phyloP scores from a whole-genome alignment of 2,113 vertebrate genomes.

The Albula glossodonta region DNA sequence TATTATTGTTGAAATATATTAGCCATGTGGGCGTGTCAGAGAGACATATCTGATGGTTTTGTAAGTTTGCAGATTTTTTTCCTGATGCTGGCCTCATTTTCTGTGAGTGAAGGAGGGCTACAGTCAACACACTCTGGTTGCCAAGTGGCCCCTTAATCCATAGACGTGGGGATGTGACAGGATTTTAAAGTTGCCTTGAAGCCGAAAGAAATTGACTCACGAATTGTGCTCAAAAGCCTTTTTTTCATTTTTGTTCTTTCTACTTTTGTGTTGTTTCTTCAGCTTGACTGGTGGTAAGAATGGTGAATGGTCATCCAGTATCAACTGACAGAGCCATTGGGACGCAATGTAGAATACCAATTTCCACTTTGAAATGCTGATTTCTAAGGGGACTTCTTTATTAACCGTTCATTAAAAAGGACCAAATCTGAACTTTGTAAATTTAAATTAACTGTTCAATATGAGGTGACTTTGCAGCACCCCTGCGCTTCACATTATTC shows the following conservation, averaged over 20 bases:
- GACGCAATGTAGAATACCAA: not conserved
- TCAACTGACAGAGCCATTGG: not conserved
- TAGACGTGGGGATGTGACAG: conserved; percentile 52
- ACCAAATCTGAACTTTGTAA: not conserved
- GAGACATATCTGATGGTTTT: not conserved
- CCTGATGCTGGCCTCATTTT: not conserved
- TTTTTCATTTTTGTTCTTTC: conserved; percentile 38
- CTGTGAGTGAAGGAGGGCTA: conserved; percentile 2
- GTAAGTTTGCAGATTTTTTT: not conserved
- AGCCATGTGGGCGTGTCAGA: not conserved
- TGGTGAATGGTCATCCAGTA: not conserved
- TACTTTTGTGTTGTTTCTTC: not conserved
- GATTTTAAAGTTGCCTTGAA: conserved; percentile 49
- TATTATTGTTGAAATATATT: not conserved
- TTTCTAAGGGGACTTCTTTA: not conserved
- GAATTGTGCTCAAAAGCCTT: conserved; percentile 49
- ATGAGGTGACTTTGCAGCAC: not conserved
- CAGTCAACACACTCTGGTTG: conserved; percentile 15
- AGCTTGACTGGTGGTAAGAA: not conserved
- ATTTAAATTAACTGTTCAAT: not conserved
- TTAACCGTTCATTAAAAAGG: not conserved
- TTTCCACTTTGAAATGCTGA: not conserved
- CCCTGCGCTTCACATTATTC: not conserved
- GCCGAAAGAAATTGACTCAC: conserved; percentile 47
- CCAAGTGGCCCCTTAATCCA: conserved; percentile 62